Evolutionary conservation across 1,140 invertebrate species (phyloP), one percentile per base, ranked within the genome.

Genomic region (Meloidogyne exigua): DNA sequence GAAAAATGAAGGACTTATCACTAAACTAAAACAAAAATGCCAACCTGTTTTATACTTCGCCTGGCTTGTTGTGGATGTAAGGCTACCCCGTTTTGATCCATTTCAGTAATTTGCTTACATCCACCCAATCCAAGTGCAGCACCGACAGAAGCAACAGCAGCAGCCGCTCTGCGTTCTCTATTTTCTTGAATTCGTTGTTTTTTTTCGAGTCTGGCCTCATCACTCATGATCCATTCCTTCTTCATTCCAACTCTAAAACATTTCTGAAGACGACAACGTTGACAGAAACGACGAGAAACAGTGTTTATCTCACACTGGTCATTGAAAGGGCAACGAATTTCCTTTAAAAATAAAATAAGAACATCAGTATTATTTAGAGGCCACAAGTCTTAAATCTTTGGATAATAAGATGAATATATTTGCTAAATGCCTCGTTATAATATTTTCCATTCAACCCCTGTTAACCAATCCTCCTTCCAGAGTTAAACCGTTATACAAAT

Each of bases 301-400:
- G 67, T 65, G 36, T 62, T 95, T 75, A 98, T 95, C 78, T 93
- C 92, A 88, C 96, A 99, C 83, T 93, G 93, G 83, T 95, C 92
- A 69, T 91, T 92, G 87, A 95, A 98, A 0, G 95, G 95, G 89
- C 95, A 98, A 80, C 93, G 92, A 85, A 98, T 95, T 82, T 95
- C 93, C 92, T 92, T 84, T 18, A 78, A n/a, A n/a, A n/a, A n/a
- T n/a, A n/a, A 72, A 63, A 32, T 18, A 13, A 57, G 62, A 72
- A 62, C 62, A 32, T 32, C 7, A 32, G 7, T 32, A 3, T 32
- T 32, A 32, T 32, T 32, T n/a, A n/a, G n/a, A n/a, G n/a, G n/a
- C n/a, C n/a, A n/a, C n/a, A n/a, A n/a, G n/a, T n/a, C n/a, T n/a
- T n/a, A n/a, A n/a, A n/a, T n/a, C n/a, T n/a, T n/a, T n/a, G 32